Conservation (phyloP, 2,888 invertebrate species). For the Yponomeuta sedellus region DNA sequence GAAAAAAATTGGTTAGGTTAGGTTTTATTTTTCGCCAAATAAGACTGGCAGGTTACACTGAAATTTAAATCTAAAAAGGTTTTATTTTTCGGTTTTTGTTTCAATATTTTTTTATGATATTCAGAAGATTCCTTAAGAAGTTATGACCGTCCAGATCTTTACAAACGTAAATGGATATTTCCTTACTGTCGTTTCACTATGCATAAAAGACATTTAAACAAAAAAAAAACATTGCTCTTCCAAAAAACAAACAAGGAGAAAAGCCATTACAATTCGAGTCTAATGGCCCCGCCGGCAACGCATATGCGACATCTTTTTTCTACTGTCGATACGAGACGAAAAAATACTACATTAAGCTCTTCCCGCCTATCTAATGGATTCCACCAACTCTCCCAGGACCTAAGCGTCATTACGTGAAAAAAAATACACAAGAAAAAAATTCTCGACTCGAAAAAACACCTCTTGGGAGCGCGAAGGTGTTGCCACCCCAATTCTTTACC, state of each 20-base stretch:
- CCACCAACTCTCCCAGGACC: slow-evolving; percentile 72
- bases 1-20: too few species aligned
- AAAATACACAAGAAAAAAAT: slow-evolving; percentile 52
- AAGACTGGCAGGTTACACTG: too few species aligned
- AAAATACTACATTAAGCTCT: slow-evolving; percentile 68
- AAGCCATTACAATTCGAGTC: slow-evolving; percentile 50
- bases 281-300: slow-evolving; percentile 44
- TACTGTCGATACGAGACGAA: slow-evolving; percentile 43
- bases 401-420: slow-evolving; percentile 68
- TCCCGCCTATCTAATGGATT: slow-evolving; percentile 74
- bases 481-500: slow-evolving; percentile 67
- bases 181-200: neutral
- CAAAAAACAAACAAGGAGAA: slow-evolving; percentile 22
- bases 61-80: too few species aligned
- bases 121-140: too few species aligned
- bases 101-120: too few species aligned
- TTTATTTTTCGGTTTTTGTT: too few species aligned
- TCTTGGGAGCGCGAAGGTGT: slow-evolving; percentile 72
- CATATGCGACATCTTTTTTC: slow-evolving; percentile 57
- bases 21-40: too few species aligned
- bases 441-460: slow-evolving; percentile 51
- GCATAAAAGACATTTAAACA: neutral
- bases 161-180: too few species aligned
- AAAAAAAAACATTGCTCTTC: neutral
- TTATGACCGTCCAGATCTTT: too few species aligned